Evolutionary conservation across 1,140 invertebrate species (phyloP).

Genomic region (Sesamia nonagrioides): DNA sequence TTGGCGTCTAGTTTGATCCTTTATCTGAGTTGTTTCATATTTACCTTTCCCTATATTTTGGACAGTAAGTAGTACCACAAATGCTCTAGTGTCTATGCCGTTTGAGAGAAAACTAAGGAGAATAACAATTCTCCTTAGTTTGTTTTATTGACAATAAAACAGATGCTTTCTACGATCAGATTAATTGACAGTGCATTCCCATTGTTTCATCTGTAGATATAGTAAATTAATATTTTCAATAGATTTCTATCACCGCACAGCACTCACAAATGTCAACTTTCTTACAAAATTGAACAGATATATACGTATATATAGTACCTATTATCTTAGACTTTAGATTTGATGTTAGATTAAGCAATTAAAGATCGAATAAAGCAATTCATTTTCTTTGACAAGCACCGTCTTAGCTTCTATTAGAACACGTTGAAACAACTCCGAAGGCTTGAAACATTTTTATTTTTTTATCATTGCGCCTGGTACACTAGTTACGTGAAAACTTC

Average conservation of each 20-base stretch:
- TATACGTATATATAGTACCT: no score
- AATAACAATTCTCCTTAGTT: neutral
- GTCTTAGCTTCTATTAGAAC: no score
- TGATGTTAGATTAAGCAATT: no score
- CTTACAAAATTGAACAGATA: no score
- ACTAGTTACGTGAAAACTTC: no score
- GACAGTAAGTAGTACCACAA: neutral
- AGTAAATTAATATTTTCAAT: conserved; percentile 18
- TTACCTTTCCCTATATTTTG: neutral
- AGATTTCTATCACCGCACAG: conserved; percentile 5
- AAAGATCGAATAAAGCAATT: no score
- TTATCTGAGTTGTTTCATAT: neutral
- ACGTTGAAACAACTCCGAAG: no score
- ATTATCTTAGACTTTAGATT: no score
- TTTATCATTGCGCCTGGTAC: no score
- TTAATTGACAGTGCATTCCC: conserved; percentile 9
- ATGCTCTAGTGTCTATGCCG: neutral
- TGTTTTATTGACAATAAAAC: conserved; percentile 2
- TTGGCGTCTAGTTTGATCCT: neutral
- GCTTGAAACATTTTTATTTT: no score
- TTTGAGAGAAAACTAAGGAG: neutral
- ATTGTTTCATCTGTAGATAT: neutral
- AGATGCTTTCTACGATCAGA: conserved; percentile 10
- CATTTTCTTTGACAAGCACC: no score
- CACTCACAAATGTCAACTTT: neutral